These are phyloP conservation scores for Halisarca cf. caerulea DNA, from an alignment of 37 sponge, comb jelly and placozoan species.

Conservation along the genomic window DNA sequence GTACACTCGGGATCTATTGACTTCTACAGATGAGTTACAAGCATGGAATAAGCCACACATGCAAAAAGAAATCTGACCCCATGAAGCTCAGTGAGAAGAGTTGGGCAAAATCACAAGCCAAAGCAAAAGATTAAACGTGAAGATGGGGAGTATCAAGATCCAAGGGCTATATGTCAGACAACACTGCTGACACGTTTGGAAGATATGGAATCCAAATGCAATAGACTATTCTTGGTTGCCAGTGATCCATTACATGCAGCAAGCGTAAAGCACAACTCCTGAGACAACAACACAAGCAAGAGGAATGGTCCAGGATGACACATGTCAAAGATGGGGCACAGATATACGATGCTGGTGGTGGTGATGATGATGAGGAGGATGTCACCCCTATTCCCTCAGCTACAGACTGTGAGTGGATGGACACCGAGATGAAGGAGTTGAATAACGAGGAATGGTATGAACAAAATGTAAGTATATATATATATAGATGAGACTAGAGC, in stretches of 20 bases:
- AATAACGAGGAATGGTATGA: constrained; percentile 13
- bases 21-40: neutral
- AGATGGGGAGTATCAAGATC: constrained; percentile 12
- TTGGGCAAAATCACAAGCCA: neutral
- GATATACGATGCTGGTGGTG: no score
- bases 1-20: constrained; percentile 14
- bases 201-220: neutral
- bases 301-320: no score
- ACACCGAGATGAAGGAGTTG: neutral
- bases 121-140: neutral
- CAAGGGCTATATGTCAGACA: neutral
- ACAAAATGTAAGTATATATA: neutral
- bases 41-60: constrained; percentile 13
- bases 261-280: neutral
- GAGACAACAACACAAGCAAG: constrained; percentile 7
- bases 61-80: constrained; percentile 12
- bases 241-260: constrained; percentile 10
- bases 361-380: neutral
- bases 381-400: constrained; percentile 18
- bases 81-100: constrained; percentile 4
- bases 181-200: neutral
- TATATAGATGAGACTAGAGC: neutral
- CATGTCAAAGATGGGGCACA: no score
- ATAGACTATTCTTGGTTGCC: constrained; percentile 20
- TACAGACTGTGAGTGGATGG: constrained; percentile 33